These are phyloP conservation scores for Sycophaga agraensis DNA, from an alignment of 1,140 invertebrate species.

Conservation along the genomic window DNA sequence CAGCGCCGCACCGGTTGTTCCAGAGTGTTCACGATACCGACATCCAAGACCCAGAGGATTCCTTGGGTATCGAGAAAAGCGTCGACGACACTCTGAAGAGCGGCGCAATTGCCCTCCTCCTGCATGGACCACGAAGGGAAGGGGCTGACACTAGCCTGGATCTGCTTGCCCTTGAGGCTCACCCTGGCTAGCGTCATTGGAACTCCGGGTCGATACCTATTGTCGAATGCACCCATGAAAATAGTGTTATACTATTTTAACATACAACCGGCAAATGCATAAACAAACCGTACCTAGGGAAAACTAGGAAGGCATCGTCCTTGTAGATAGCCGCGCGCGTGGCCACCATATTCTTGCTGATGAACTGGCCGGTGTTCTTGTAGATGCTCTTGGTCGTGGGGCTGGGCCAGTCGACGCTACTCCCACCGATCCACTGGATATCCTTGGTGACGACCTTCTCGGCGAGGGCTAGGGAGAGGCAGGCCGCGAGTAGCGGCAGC, in stretches of 20 bases:
- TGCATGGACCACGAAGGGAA: conserved; percentile 67
- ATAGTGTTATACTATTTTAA: no score
- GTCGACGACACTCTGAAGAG: conserved; percentile 65
- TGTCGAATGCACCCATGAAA: no score
- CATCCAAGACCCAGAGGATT: conserved; percentile 70
- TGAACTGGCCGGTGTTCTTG: conserved; percentile 59
- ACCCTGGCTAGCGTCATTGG: conserved; percentile 63
- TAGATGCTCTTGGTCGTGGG: conserved; percentile 63
- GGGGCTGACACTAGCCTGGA: conserved; percentile 54
- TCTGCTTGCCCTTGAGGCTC: conserved; percentile 55
- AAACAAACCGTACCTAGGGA: conserved; percentile 52
- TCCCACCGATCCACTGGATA: conserved; percentile 45
- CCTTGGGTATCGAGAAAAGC: conserved; percentile 61
- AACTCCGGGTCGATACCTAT: no score
- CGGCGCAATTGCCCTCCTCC: conserved; percentile 65
- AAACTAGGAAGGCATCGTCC: conserved; percentile 60
- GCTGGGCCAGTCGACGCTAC: conserved; percentile 61
- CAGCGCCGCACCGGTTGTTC: conserved; percentile 64
- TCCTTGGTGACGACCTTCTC: not conserved
- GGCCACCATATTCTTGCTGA: conserved; percentile 62
- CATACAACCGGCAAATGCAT: no score
- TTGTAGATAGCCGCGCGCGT: conserved; percentile 64
- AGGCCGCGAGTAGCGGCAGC: conserved; percentile 1
- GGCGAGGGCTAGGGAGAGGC: no score
- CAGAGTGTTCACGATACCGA: conserved; percentile 67